phyloP scores from a whole-genome alignment of 1,140 invertebrate genomes.

The Battus philenor region DNA sequence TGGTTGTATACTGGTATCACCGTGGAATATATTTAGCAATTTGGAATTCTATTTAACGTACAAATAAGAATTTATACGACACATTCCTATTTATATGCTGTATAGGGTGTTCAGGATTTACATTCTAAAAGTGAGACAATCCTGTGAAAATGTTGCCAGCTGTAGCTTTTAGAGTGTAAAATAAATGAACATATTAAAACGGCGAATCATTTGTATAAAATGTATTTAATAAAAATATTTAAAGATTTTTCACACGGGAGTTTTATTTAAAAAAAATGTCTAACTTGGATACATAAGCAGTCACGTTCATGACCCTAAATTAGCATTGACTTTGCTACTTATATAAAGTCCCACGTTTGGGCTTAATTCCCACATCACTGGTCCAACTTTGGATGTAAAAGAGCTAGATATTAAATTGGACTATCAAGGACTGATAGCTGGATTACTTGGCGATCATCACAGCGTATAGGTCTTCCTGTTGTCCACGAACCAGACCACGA shows the following conservation, averaged over 20 bases:
- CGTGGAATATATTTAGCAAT: neutral
- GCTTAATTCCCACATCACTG: no score
- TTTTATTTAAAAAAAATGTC: neutral
- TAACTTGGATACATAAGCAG: no score
- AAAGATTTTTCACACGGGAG: conserved; percentile 2
- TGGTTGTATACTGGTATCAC: conserved; percentile 1
- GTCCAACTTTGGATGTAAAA: no score
- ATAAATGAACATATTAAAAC: conserved; percentile 2
- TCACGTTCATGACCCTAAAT: no score
- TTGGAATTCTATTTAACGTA: neutral
- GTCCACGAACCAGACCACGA: conserved; percentile 49
- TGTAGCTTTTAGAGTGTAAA: neutral
- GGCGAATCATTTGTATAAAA: conserved; percentile 11
- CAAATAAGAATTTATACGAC: neutral
- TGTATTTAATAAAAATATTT: conserved; percentile 16
- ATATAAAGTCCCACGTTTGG: no score
- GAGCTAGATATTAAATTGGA: no score
- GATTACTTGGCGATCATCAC: no score
- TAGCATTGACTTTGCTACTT: no score
- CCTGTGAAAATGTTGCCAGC: no score
- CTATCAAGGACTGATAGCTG: no score
- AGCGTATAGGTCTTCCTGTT: conserved; percentile 27
- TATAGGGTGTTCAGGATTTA: neutral
- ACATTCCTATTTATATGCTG: conserved; percentile 8
- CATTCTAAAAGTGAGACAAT: no score